Percentiles rank a stretch among this genome's conserved stretches.
Conservation (phyloP, 1,140 invertebrate genomes). For the Neodiprion fabricii region DNA sequence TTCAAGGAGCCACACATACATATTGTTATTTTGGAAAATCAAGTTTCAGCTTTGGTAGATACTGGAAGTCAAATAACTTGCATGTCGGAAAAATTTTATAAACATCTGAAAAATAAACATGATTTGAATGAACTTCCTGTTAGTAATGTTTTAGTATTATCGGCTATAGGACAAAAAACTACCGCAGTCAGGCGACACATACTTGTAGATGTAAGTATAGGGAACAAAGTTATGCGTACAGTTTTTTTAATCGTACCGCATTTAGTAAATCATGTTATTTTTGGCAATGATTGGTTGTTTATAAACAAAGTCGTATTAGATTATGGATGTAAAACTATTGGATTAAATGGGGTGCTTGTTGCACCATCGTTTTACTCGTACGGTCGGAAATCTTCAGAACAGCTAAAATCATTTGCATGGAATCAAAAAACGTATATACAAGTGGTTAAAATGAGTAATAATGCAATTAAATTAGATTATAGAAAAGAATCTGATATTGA, state of each 20-base stretch:
- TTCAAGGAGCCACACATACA: too few species aligned
- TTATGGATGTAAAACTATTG: conserved; percentile 3
- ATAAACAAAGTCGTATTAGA: conserved; percentile 8
- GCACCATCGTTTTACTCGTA: neutral
- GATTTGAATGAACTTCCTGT: conserved; percentile 15
- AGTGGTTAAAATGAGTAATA: neutral
- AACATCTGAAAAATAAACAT: conserved; percentile 13
- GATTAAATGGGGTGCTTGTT: neutral
- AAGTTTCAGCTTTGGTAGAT: neutral
- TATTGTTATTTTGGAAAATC: neutral
- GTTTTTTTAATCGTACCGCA: conserved; percentile 16
- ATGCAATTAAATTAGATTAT: neutral
- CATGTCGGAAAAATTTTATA: conserved; percentile 24
- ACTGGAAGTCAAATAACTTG: conserved; percentile 24
- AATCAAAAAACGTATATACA: neutral
- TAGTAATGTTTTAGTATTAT: conserved; percentile 14
- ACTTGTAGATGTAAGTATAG: neutral
- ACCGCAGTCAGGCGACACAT: conserved; percentile 17
- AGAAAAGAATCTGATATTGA: neutral
- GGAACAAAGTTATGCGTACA: neutral
- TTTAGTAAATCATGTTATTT: conserved; percentile 15
- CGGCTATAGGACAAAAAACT: conserved; percentile 13
- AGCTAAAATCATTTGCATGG: neutral
- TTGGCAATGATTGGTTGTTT: conserved; percentile 26
- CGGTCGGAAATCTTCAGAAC: neutral